These are phyloP conservation scores for Agrilus mali DNA, from an alignment of 2,888 invertebrate genomes.

Conservation along the genomic window DNA sequence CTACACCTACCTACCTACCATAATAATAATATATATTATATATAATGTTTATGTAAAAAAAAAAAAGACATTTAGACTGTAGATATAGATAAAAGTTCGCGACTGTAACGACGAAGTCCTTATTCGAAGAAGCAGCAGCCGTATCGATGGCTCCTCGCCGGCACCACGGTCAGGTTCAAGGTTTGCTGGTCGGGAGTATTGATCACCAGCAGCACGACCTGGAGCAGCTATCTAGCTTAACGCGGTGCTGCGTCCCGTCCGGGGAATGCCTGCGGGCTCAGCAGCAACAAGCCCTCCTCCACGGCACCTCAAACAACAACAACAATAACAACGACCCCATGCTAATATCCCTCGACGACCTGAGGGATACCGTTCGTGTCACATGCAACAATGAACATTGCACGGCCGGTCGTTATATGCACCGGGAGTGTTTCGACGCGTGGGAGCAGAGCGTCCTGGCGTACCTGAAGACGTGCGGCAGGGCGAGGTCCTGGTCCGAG, in stretches of 20 bases:
- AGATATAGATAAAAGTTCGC: not conserved
- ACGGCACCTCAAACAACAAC: slow-evolving; percentile 7
- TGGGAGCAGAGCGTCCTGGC: slow-evolving; percentile 87
- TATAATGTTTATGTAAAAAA: too few relatives aligned
- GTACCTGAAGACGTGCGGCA: slow-evolving; percentile 79
- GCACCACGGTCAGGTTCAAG: slow-evolving; percentile 36
- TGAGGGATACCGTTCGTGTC: slow-evolving; percentile 74
- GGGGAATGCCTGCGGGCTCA: slow-evolving; percentile 66
- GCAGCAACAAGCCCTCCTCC: slow-evolving; percentile 20
- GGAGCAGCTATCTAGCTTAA: slow-evolving; percentile 32
- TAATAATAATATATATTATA: too few relatives aligned
- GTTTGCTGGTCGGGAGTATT: slow-evolving; percentile 19
- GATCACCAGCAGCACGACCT: slow-evolving; percentile 17
- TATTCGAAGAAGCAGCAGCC: not conserved
- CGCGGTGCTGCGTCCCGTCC: slow-evolving; percentile 69
- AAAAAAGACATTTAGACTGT: not conserved
- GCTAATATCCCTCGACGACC: slow-evolving; percentile 51
- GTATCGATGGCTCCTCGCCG: slow-evolving; percentile 40
- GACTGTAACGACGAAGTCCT: not conserved
- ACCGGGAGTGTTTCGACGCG: slow-evolving; percentile 86
- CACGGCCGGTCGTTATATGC: slow-evolving; percentile 83
- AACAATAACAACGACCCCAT: slow-evolving; percentile 35
- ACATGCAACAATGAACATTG: slow-evolving; percentile 93
- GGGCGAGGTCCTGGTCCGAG: slow-evolving; percentile 91
- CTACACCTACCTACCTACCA: not conserved